Evolutionary conservation across 2,888 invertebrate genomes (phyloP), one percentile per base, ranked within the genome.

Genomic region (Drosophila heteroneura): DNA sequence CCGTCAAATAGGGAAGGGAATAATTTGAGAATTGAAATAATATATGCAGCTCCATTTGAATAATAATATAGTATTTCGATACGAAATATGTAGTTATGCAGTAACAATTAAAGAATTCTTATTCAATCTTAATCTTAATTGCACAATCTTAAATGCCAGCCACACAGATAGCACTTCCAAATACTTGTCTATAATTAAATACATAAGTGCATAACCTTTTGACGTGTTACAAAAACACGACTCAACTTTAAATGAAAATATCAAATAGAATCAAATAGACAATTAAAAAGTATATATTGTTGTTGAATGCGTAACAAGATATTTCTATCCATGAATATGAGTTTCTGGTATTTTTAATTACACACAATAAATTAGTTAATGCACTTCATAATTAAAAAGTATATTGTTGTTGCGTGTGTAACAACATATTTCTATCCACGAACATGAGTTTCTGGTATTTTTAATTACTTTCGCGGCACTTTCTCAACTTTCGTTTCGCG

Each of bases 381-480:
- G 14, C 39, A 58, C 77, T 64, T 9, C 3, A 10, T n/a, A 33
- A 41, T 33, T 1, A 30, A 14, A 65, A 64, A n/a, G n/a, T 19
- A 51, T 0, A 19, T 30, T 30, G 14, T 30, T 32, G 30, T 10
- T 35, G 37, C 32, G 33, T 63, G 58, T 56, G 19, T 47, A 61
- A 30, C 6, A 58, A 47, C 16, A 57, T 19, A 47, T 47, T 47
- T 47, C 9, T 9, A 26, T 3, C 7, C n/a, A n/a, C 28, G 56
- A 49, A 33, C 76, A 59, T 60, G 49, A 56, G 54, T 62, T 56
- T 47, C 30, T 22, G 37, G 39, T 53, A 57, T 70, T 78, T 85
- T 70, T 86, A 82, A 82, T 89, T 79, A 84, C 87, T 68, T 62
- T 54, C 33, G 71, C 70, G 74, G 60, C 67, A 57, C 60, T 77